Percentiles rank a stretch among this genome's conserved stretches.
Evolutionary conservation across 92 coral and sea anemone genomes (phyloP).

Genomic region (Desmophyllum pertusum): DNA sequence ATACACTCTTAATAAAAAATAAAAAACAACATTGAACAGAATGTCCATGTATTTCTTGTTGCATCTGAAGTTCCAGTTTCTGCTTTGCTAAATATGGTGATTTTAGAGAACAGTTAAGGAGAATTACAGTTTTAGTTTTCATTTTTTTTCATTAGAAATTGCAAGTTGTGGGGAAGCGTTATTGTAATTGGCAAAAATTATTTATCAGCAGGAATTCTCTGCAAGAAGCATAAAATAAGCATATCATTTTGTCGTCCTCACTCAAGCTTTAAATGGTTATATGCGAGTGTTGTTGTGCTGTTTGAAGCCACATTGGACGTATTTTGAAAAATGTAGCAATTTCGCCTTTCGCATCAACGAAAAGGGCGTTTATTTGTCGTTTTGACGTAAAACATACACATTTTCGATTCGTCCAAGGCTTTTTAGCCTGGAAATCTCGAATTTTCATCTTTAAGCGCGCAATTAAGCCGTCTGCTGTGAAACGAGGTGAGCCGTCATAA

Average conservation of each 20-base stretch:
- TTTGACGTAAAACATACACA: background rate
- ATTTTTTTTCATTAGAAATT: background rate
- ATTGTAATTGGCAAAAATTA: constrained; percentile 16
- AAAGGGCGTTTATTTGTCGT: background rate
- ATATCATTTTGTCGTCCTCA: background rate
- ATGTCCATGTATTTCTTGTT: background rate
- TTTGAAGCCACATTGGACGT: background rate
- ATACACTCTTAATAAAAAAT: background rate
- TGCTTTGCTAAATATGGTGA: background rate
- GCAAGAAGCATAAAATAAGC: constrained; percentile 11
- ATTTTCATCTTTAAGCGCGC: background rate
- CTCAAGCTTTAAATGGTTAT: background rate
- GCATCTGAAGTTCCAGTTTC: background rate
- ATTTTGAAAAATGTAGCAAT: background rate
- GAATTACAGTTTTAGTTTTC: background rate
- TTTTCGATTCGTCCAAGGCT: background rate
- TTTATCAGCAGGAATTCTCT: background rate
- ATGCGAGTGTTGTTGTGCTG: background rate
- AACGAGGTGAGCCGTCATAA: background rate
- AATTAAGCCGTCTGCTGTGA: background rate
- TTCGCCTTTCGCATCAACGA: background rate
- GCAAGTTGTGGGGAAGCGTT: background rate
- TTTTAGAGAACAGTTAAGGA: background rate
- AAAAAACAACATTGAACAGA: background rate
- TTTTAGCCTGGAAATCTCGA: background rate